A percentile compares a stretch with the other conserved stretches of the same genome.
These are phyloP conservation scores for Actias luna DNA, from an alignment of 2,888 invertebrate species.

Conservation along the genomic window DNA sequence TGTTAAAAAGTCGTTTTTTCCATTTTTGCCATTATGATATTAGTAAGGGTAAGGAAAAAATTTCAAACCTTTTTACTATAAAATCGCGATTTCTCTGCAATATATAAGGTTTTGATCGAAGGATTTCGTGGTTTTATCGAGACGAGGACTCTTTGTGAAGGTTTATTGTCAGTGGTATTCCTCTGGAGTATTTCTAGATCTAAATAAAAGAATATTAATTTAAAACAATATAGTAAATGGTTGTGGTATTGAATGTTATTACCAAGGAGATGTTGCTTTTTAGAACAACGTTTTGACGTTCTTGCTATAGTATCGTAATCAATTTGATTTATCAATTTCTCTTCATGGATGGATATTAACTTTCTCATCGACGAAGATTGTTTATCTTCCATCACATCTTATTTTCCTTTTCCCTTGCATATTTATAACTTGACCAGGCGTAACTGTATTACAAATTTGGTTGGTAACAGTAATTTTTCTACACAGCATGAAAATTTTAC, in stretches of 20 bases:
- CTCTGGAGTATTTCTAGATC: constrained; percentile 62
- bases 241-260: constrained; percentile 19
- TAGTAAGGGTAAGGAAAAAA: neutral
- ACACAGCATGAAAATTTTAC: constrained; percentile 45
- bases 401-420: constrained; percentile 70
- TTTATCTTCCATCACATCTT: constrained; percentile 79
- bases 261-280: constrained; percentile 56
- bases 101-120: constrained; percentile 61
- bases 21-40: too few species aligned
- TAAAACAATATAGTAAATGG: neutral
- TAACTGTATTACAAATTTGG: constrained; percentile 35
- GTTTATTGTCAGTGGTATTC: constrained; percentile 38
- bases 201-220: constrained; percentile 30
- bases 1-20: too few species aligned
- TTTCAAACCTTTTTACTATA: constrained; percentile 53
- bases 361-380: constrained; percentile 67
- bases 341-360: constrained; percentile 64
- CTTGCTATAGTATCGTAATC: constrained; percentile 53
- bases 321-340: constrained; percentile 61
- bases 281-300: constrained; percentile 39
- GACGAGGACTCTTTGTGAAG: constrained; percentile 60
- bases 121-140: constrained; percentile 62
- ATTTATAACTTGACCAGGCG: constrained; percentile 49
- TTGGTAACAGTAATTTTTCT: constrained; percentile 49
- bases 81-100: constrained; percentile 61